Evolutionary conservation across 2,113 vertebrate genomes (phyloP), one percentile per base, ranked within the genome.

Genomic region (Variabilichromis moorii): DNA sequence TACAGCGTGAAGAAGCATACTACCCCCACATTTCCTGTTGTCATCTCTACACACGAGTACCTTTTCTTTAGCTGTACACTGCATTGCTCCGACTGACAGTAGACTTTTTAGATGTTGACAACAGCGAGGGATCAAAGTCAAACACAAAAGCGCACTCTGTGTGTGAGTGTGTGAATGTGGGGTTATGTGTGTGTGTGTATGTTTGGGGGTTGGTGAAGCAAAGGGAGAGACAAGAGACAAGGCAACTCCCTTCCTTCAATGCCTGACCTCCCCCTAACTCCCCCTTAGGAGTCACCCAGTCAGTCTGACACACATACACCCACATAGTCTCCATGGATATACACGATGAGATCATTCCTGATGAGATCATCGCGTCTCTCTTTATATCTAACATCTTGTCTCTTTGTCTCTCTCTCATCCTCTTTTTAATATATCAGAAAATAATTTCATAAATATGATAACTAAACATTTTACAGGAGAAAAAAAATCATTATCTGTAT

Each of bases 31-130:
- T 19, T 35, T 37, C 53, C 85, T 28, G 86, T 71, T 85, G 84
- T 59, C 63, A 90, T 28, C 19, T 4, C 26, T 14, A 59, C 84
- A 88, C 61, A 82, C 8, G 76, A 84, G 84, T 47, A 76, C 73
- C 51, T 81, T 71, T 66, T 73, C 83, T 91, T n/a, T 76, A 81
- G 84, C 88, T 83, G 51, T 59, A 45, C 7, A 54, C 81, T 5
- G 42, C n/a, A 16, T 57, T 76, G 89, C 92, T 88, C 33, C 78
- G 59, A 80, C 88, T 93, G 82, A 91, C 87, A 82, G 88, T 78
- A 37, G 82, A 92, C 81, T 90, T 93, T 50, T 93, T 91, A 94
- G 92, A 95, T 95, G 91, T 93, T 86, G 87, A 90, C 88, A 90
- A 87, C 86, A 84, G 80, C 26, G 78, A 42, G 6, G 66, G 92